Conservation (phyloP, 2,888 invertebrate species). For the Muscina levida region DNA sequence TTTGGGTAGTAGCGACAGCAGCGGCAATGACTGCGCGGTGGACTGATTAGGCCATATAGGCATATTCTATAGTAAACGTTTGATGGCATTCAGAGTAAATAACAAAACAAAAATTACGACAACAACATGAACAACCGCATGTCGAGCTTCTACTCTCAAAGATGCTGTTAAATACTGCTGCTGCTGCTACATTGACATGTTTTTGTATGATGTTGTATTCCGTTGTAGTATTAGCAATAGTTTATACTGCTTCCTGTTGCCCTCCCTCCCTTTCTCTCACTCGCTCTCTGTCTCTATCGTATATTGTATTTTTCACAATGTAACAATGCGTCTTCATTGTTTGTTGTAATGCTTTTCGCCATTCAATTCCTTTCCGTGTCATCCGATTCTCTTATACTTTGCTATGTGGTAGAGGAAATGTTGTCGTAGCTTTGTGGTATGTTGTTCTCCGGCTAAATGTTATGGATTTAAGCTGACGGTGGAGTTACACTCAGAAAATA, state of each 20-base stretch:
- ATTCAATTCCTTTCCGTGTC: not conserved
- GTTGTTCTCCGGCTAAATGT: not conserved
- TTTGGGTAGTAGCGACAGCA: slow-evolving; percentile 15
- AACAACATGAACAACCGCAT: slow-evolving; percentile 45
- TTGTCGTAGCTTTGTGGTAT: not conserved
- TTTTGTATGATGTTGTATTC: slow-evolving; percentile 1
- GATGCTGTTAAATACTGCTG: slow-evolving; percentile 1
- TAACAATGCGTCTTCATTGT: slow-evolving; percentile 18
- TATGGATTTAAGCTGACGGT: not conserved
- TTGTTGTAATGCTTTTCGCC: not conserved
- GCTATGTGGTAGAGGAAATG: not conserved
- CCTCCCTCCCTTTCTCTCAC: no score
- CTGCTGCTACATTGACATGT: slow-evolving; percentile 10
- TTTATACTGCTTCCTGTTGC: no score
- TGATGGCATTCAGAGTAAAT: slow-evolving; percentile 9
- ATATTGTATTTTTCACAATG: slow-evolving; percentile 24
- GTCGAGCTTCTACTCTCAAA: not conserved
- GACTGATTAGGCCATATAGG: not conserved
- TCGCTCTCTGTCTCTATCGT: not conserved
- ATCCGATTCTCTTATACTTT: not conserved
- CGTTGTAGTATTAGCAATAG: not conserved
- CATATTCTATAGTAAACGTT: slow-evolving; percentile 17
- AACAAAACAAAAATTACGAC: slow-evolving; percentile 17
- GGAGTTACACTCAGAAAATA: not conserved
- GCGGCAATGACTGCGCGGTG: not conserved